Evolutionary conservation across 2,797 vertebrate species (phyloP).

Genomic region (Trachops cirrhosus): DNA sequence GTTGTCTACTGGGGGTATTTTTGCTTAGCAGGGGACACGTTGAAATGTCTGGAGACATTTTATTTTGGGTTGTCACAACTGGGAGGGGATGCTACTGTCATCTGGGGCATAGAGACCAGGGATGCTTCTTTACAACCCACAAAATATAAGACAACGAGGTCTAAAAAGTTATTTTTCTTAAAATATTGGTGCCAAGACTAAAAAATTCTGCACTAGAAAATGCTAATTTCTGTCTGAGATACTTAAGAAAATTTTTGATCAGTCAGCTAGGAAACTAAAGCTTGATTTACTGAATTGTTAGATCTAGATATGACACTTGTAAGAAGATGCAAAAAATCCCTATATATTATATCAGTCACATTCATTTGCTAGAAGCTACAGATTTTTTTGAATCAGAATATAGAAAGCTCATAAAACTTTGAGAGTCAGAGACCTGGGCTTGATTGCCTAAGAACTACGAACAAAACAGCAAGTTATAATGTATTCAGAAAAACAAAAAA

Average conservation of each 20-base stretch:
- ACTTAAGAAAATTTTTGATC: background rate
- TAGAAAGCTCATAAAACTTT: background rate
- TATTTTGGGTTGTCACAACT: background rate
- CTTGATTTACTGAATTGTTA: background rate
- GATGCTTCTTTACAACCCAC: background rate
- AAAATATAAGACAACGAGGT: background rate
- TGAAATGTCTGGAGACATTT: background rate
- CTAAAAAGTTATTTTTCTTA: background rate
- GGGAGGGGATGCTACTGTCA: background rate
- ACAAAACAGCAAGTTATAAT: background rate
- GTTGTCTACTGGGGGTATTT: background rate
- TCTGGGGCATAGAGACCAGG: background rate
- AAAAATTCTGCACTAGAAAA: background rate
- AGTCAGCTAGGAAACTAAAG: background rate
- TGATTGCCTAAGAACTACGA: background rate
- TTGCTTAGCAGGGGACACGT: background rate
- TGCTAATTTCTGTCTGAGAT: background rate
- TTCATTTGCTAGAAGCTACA: background rate
- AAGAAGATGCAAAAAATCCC: background rate
- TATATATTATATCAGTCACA: background rate
- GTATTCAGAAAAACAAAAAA: background rate
- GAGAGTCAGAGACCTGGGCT: background rate
- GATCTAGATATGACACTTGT: background rate
- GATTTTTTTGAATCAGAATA: background rate
- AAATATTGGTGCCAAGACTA: background rate